These are phyloP conservation scores for Nematostella vectensis DNA, from an alignment of 92 coral and sea anemone species.

Conservation along the genomic window DNA sequence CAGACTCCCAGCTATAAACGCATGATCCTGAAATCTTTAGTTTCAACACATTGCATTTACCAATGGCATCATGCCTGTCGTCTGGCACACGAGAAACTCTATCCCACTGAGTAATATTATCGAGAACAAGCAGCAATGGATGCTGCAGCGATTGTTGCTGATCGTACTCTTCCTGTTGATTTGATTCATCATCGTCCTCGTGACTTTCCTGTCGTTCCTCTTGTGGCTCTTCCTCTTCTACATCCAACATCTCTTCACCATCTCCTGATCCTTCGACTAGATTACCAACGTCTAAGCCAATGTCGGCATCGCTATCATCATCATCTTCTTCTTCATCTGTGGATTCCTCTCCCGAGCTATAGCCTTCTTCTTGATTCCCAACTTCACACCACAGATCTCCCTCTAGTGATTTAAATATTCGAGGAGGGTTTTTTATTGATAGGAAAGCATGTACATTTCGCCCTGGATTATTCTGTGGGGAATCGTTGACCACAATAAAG, in stretches of 20 bases:
- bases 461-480: slow-evolving; percentile 4
- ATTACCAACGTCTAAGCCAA: slow-evolving; percentile 10
- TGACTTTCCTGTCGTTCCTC: slow-evolving; percentile 20
- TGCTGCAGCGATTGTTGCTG: slow-evolving; percentile 3
- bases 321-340: slow-evolving; percentile 39
- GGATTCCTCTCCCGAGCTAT: slow-evolving; percentile 25
- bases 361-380: slow-evolving; percentile 9
- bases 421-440: slow-evolving; percentile 43
- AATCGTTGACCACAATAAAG: slow-evolving; percentile 48
- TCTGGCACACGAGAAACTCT: slow-evolving; percentile 45
- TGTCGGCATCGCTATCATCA: slow-evolving; percentile 13
- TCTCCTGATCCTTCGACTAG: slow-evolving; percentile 2
- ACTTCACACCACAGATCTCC: not conserved
- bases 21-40: slow-evolving; percentile 32
- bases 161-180: slow-evolving; percentile 8
- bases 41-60: slow-evolving; percentile 44
- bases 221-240: slow-evolving; percentile 32
- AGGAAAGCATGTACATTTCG: slow-evolving; percentile 15
- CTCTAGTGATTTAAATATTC: slow-evolving; percentile 30
- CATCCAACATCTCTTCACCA: slow-evolving; percentile 25
- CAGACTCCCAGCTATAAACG: slow-evolving; percentile 17
- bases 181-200: slow-evolving; percentile 13
- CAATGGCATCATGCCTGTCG: slow-evolving; percentile 47
- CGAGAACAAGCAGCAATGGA: slow-evolving; percentile 34
- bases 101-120: slow-evolving; percentile 43